Base-by-base conservation (phyloP, 2,797 vertebrate genomes). In the Iguana delicatissima region DNA sequence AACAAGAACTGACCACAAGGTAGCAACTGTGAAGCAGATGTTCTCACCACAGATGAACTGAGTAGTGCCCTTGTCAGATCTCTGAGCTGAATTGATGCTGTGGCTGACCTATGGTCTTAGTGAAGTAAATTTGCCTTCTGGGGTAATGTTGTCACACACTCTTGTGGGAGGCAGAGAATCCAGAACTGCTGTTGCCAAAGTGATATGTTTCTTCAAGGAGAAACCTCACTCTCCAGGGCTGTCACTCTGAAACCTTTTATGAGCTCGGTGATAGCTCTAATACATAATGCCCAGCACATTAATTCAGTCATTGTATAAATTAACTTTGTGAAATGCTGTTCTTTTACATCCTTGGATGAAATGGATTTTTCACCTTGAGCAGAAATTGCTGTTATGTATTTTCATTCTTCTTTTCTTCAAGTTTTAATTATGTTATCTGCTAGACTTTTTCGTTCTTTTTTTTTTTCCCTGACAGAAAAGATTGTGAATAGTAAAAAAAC, bases 291-390 rank as follows among this genome's bases (percentile, higher is more conserved):
- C 73, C 83, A 91, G 73, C 29, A 81, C 16, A 88, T 42, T 80
- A 93, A 90, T 87, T 94, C 84, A 84, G 80, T 93, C 62, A 57
- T 77, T 93, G 84, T 93, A 91, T 92, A 95, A 94, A 94, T 90
- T 90, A 93, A 62, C 79, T 85, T 88, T 32, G 90, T 91, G 76
- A 95, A 88, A 93, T 85, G 35, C 38, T 92, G 24, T 89, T 94
- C 29, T 94, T 93, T 95, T 89, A 73, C 22, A 42, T 69, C 16
- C 89, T 69, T 81, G 73, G 91, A 84, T 95, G 77, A 92, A 94
- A 96, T 74, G 72, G 59, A 93, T 94, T 96, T 87, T 96, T 85
- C 85, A 94, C n/a, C 16, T 82, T 89, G 55, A 85, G 3, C 32
- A 94, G 12, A 87, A 85, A 83, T 18, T 22, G 76, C 24, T 92